These are phyloP conservation scores for Sebastes matsubarae DNA, from an alignment of 2,797 vertebrate species.

Conservation along the genomic window DNA sequence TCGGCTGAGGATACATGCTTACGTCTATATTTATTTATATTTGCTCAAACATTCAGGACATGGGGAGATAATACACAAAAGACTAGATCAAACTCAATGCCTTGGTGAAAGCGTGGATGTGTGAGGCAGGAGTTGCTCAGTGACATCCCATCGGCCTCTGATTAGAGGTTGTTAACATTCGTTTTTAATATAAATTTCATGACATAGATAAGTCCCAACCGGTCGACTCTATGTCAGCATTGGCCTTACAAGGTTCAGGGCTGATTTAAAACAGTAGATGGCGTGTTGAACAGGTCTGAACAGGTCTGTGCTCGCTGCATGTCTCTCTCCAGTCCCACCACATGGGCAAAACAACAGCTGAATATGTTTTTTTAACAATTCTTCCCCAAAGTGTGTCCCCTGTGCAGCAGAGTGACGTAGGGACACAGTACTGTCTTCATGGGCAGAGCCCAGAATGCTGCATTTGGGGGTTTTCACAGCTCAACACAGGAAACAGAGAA, in stretches of 20 bases:
- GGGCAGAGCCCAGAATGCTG: background rate
- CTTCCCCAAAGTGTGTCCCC: background rate
- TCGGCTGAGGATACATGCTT: background rate
- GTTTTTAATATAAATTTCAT: background rate
- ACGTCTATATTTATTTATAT: background rate
- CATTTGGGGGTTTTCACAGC: slow-evolving; percentile 36
- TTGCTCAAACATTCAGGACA: background rate
- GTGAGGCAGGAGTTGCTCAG: background rate
- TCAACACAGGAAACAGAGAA: slow-evolving; percentile 44
- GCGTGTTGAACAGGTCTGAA: background rate
- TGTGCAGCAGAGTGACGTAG: background rate
- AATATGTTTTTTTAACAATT: background rate
- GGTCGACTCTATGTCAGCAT: background rate
- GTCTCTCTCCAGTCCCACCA: background rate
- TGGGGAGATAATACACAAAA: background rate
- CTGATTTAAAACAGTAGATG: background rate
- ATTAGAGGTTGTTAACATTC: background rate
- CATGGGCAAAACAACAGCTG: background rate
- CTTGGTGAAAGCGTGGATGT: background rate
- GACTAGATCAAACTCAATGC: background rate
- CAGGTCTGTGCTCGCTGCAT: background rate
- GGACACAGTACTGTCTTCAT: background rate
- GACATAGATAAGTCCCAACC: background rate
- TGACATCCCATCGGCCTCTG: background rate
- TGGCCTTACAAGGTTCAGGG: background rate